phyloP scores from a whole-genome alignment of 1,140 invertebrate species.

The Dendroctonus ponderosae region DNA sequence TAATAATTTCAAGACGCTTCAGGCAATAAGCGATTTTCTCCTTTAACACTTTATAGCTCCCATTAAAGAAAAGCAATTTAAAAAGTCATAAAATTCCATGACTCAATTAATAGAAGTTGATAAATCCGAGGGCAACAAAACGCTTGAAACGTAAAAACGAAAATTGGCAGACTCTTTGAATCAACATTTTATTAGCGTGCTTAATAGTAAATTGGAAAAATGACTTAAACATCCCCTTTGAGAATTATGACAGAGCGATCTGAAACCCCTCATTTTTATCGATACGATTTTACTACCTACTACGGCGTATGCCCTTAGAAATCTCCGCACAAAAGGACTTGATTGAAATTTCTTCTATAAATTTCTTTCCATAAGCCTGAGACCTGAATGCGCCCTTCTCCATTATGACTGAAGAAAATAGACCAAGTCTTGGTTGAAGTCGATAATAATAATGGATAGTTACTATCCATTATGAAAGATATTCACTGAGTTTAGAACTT shows the following conservation, averaged over 20 bases:
- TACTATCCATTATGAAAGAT: conserved; percentile 23
- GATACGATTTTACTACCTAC: conserved; percentile 29
- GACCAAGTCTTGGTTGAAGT: conserved; percentile 20
- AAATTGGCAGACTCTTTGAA: background rate
- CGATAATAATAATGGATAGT: conserved; percentile 34
- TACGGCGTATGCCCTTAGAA: conserved; percentile 15
- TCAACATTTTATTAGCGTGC: conserved; percentile 6
- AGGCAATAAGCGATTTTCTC: no score
- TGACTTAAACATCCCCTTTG: conserved; percentile 1
- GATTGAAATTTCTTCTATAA: conserved; percentile 34
- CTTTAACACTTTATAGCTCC: no score
- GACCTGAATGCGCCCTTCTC: conserved; percentile 22
- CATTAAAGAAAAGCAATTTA: background rate
- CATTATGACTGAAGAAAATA: conserved; percentile 25
- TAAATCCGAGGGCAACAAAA: background rate
- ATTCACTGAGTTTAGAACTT: conserved; percentile 22
- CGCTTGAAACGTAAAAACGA: background rate
- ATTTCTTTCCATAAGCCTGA: conserved; percentile 32
- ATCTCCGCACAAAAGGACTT: conserved; percentile 28
- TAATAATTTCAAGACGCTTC: no score
- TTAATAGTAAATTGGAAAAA: conserved; percentile 11
- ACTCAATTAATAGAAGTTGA: background rate
- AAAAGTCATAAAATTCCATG: background rate
- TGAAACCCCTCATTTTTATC: conserved; percentile 24
- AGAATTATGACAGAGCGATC: conserved; percentile 2